A percentile compares a stretch with the other conserved stretches of the same genome.
These are phyloP conservation scores for Manacus vitellinus DNA, from an alignment of 2,113 vertebrate genomes.

Conservation along the genomic window DNA sequence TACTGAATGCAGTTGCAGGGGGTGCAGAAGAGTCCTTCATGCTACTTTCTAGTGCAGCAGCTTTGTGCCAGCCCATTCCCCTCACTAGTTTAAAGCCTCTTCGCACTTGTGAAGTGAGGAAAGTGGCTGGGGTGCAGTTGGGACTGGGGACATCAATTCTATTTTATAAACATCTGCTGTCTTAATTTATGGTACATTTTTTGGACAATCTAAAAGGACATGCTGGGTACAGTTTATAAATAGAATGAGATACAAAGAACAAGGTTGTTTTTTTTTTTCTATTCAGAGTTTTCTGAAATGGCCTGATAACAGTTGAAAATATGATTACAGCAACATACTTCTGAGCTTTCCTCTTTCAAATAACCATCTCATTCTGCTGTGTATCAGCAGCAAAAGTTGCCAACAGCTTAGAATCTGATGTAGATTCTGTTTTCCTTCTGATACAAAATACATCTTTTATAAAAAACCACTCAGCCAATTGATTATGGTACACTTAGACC, in stretches of 20 bases:
- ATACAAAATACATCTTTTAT: not conserved
- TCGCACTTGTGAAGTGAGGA: not conserved
- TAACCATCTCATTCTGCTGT: not conserved
- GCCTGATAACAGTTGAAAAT: not conserved
- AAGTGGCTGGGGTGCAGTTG: not conserved
- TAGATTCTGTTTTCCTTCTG: not conserved
- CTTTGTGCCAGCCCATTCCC: not conserved
- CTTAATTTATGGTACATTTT: not conserved
- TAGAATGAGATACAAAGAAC: not conserved
- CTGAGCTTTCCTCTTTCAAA: not conserved
- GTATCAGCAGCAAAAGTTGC: not conserved
- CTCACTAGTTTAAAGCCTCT: not conserved
- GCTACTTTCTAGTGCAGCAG: not conserved
- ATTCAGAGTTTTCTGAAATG: not conserved
- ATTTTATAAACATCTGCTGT: slow-evolving; percentile 11
- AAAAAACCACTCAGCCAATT: not conserved
- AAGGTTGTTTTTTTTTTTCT: not conserved
- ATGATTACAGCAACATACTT: not conserved
- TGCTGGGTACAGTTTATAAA: not conserved
- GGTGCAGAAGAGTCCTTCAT: not conserved
- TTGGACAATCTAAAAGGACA: not conserved
- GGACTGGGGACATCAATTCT: not conserved
- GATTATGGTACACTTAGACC: not conserved
- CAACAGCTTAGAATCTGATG: not conserved
- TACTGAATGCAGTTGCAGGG: not conserved